These are phyloP conservation scores for Polypterus bichir DNA, from an alignment of 2,113 vertebrate genomes.

Conservation along the genomic window DNA sequence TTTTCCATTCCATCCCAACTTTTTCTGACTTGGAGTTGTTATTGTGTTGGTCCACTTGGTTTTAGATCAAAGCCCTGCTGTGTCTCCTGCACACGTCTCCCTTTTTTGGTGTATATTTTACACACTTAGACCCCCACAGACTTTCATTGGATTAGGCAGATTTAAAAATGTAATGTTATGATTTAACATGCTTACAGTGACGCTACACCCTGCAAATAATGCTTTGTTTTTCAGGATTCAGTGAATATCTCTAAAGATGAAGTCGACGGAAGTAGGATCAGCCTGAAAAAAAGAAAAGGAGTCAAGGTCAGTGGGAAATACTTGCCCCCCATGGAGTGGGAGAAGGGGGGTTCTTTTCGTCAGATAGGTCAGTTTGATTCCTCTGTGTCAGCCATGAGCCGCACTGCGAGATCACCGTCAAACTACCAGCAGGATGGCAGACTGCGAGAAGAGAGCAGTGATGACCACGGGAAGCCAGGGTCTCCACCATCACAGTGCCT, in stretches of 20 bases:
- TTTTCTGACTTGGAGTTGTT: too few relatives aligned
- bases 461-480: slow-evolving; percentile 7
- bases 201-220: too few relatives aligned
- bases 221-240: slow-evolving; percentile 37
- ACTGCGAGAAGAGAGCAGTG: slow-evolving; percentile 5
- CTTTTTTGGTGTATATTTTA: too few relatives aligned
- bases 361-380: slow-evolving; percentile 26
- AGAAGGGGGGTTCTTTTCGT: slow-evolving; percentile 32
- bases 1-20: too few relatives aligned
- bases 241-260: slow-evolving; percentile 50
- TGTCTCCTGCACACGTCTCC: too few relatives aligned
- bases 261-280: slow-evolving; percentile 56
- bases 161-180: too few relatives aligned
- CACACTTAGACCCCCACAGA: too few relatives aligned
- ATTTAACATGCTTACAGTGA: too few relatives aligned
- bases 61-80: too few relatives aligned
- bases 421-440: slow-evolving; percentile 10
- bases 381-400: slow-evolving; percentile 23
- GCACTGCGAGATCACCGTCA: slow-evolving; percentile 12
- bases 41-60: too few relatives aligned
- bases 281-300: slow-evolving; percentile 51
- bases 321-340: slow-evolving; percentile 34
- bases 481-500: accelerated
- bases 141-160: too few relatives aligned
- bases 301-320: slow-evolving; percentile 42